These are phyloP conservation scores for Apogon talboti DNA, from an alignment of 2,797 vertebrate species.

Conservation along the genomic window DNA sequence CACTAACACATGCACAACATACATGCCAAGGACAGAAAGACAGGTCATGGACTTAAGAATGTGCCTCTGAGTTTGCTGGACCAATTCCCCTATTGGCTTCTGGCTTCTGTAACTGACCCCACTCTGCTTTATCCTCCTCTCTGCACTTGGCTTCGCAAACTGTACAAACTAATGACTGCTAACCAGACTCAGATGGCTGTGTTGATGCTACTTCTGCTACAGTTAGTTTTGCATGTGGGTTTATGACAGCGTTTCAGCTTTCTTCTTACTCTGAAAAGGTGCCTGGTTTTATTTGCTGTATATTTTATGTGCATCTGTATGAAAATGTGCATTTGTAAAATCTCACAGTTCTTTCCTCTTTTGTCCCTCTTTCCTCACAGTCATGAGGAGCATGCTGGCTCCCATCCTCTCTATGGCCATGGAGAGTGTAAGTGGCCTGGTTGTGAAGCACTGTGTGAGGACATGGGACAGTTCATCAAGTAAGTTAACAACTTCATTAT, in stretches of 20 bases:
- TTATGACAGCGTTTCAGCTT: conserved; percentile 25
- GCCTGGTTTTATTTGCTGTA: conserved; percentile 12
- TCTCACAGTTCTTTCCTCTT: conserved; percentile 10
- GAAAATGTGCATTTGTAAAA: neutral
- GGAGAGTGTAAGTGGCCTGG: conserved; percentile 99
- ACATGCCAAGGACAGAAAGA: conserved; percentile 60
- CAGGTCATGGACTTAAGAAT: conserved; percentile 71
- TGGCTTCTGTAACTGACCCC: conserved; percentile 82
- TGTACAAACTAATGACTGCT: conserved; percentile 72
- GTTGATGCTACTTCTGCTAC: conserved; percentile 43
- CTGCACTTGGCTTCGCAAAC: conserved; percentile 71
- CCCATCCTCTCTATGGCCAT: conserved; percentile 96
- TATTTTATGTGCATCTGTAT: conserved; percentile 4
- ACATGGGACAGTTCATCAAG: conserved; percentile 99
- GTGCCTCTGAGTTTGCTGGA: conserved; percentile 77
- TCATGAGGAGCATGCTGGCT: conserved; percentile 92
- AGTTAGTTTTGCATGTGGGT: conserved; percentile 38
- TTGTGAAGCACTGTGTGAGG: conserved; percentile 98
- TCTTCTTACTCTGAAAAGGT: conserved; percentile 14
- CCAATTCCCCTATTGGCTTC: conserved; percentile 66
- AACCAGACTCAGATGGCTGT: conserved; percentile 75
- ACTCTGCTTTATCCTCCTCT: conserved; percentile 68
- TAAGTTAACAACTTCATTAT: conserved; percentile 77
- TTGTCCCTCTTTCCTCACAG: conserved; percentile 39
- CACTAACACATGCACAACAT: conserved; percentile 52